phyloP scores from a whole-genome alignment of 37 sponge, comb jelly and placozoan genomes.

The Diacarnus erythraeanus region DNA sequence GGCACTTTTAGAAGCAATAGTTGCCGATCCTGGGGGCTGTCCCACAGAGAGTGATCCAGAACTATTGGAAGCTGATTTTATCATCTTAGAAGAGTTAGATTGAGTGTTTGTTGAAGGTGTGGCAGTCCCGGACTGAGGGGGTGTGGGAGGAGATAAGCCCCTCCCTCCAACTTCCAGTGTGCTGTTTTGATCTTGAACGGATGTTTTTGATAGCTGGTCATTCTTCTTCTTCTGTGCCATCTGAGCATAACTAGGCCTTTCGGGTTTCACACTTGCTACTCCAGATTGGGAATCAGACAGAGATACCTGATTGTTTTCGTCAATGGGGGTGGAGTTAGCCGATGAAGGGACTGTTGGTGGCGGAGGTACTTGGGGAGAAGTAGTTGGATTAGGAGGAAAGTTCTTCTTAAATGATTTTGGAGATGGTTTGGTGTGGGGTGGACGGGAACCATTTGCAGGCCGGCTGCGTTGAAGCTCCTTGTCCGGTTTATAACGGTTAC shows the following conservation, averaged over 20 bases:
- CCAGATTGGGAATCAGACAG: background rate
- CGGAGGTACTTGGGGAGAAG: conserved; percentile 28
- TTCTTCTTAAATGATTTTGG: conserved; percentile 36
- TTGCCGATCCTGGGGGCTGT: background rate
- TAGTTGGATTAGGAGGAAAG: conserved; percentile 6
- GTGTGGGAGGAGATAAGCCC: background rate
- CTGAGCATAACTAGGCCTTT: conserved; percentile 65
- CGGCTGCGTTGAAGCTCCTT: background rate
- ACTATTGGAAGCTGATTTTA: background rate
- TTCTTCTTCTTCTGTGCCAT: conserved; percentile 64
- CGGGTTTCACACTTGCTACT: background rate
- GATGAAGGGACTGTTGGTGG: conserved; percentile 19
- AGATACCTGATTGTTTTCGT: background rate
- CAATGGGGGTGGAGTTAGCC: background rate
- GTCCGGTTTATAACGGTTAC: background rate
- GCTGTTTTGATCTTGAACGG: background rate
- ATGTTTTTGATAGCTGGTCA: background rate
- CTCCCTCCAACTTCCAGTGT: background rate
- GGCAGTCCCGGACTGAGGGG: conserved; percentile 1
- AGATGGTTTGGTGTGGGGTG: conserved; percentile 19
- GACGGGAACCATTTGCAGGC: background rate
- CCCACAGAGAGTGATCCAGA: too few species aligned
- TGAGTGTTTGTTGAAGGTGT: background rate
- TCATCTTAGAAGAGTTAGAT: background rate
- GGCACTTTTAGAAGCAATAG: conserved; percentile 4